These are phyloP conservation scores for Mormyrops boulengeri DNA, from an alignment of 2,797 vertebrate genomes.

Conservation along the genomic window DNA sequence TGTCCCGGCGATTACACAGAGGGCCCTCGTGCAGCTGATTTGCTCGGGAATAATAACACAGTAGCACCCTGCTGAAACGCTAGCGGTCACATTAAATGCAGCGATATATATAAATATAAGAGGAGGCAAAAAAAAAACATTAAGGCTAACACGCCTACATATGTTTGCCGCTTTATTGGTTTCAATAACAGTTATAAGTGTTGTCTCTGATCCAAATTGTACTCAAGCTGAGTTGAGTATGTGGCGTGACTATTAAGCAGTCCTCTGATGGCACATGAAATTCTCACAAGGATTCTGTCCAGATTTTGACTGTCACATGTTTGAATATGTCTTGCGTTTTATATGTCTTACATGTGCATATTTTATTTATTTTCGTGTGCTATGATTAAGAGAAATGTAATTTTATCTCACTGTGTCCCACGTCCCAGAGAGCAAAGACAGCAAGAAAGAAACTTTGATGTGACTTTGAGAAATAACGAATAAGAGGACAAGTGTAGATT, in stretches of 20 bases:
- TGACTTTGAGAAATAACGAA: not conserved
- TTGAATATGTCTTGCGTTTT: not conserved
- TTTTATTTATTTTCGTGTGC: not conserved
- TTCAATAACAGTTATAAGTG: slow-evolving; percentile 18
- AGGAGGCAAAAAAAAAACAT: slow-evolving; percentile 1
- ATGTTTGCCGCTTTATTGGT: slow-evolving; percentile 17
- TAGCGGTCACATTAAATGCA: slow-evolving; percentile 28
- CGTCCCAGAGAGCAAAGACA: not conserved
- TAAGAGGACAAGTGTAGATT: not conserved
- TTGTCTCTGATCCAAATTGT: not conserved
- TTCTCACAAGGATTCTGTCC: not conserved
- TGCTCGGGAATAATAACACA: slow-evolving; percentile 35
- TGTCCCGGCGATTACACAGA: slow-evolving; percentile 35
- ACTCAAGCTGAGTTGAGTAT: not conserved
- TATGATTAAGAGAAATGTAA: not conserved
- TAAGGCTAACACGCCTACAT: slow-evolving; percentile 15
- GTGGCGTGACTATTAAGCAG: not conserved
- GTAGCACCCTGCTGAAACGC: slow-evolving; percentile 17
- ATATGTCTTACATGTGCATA: not conserved
- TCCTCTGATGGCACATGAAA: not conserved
- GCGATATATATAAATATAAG: not conserved
- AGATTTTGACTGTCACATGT: not conserved
- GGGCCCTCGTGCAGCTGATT: slow-evolving; percentile 21
- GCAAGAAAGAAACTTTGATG: not conserved
- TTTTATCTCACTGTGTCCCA: not conserved